phyloP scores from a whole-genome alignment of 2,888 invertebrate genomes.

The Cyclophora albipunctata region DNA sequence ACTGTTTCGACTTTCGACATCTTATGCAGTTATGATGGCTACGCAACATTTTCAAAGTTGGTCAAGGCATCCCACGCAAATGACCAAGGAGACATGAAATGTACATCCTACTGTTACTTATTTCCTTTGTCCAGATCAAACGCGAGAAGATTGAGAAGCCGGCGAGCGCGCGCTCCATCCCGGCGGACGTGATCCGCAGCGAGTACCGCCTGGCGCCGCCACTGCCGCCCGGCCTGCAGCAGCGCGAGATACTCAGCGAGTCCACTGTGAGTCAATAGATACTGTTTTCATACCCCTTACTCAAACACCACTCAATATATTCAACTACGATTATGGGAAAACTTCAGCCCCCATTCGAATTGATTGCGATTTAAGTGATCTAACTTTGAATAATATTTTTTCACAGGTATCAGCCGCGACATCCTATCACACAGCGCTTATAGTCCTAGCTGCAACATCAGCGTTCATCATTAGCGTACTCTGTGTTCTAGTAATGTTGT shows the following conservation, averaged over 20 bases:
- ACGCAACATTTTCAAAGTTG: no score
- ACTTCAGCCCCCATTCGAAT: no score
- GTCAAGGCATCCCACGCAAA: no score
- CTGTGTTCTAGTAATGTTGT: slow-evolving; percentile 83
- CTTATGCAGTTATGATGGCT: no score
- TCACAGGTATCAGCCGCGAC: slow-evolving; percentile 77
- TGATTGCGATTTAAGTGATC: no score
- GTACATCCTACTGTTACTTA: no score
- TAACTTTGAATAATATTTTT: no score
- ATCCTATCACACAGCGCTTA: slow-evolving; percentile 84
- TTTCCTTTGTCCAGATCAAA: slow-evolving; percentile 40
- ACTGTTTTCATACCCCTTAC: not conserved
- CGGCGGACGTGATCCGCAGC: slow-evolving; percentile 62
- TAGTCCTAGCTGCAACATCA: slow-evolving; percentile 85
- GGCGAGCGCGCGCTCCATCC: slow-evolving; percentile 6
- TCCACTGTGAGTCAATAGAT: slow-evolving; percentile 63
- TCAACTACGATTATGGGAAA: no score
- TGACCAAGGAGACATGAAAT: no score
- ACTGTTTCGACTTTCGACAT: no score
- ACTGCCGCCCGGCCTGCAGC: slow-evolving; percentile 63
- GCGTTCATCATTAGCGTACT: slow-evolving; percentile 87
- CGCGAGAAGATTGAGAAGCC: slow-evolving; percentile 44
- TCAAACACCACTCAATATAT: not conserved
- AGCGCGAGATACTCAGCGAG: slow-evolving; percentile 80
- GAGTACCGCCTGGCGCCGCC: slow-evolving; percentile 57